Percentiles rank a stretch among this genome's conserved stretches.
phyloP scores from a whole-genome alignment of 2,797 vertebrate genomes.

The Sebastes vulpes region DNA sequence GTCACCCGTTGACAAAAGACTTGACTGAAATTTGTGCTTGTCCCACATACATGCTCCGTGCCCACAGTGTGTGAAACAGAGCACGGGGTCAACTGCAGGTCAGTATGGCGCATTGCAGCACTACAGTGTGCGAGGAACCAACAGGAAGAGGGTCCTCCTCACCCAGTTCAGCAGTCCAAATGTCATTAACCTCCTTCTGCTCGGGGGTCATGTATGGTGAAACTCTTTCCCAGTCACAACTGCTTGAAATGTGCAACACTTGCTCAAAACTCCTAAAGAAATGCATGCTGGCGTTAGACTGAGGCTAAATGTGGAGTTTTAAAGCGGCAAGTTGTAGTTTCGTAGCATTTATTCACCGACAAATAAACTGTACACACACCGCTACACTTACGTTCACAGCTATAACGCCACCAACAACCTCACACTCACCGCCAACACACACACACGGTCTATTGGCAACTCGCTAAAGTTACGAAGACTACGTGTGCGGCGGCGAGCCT shows the following conservation, averaged over 20 bases:
- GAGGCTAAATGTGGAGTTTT: background rate
- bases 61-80: constrained; percentile 9
- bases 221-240: background rate
- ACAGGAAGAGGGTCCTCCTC: background rate
- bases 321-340: background rate
- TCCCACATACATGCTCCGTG: background rate
- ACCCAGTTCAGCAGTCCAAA: background rate
- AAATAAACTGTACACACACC: too few species aligned
- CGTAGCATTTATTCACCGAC: too few species aligned
- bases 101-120: constrained; percentile 12
- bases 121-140: background rate
- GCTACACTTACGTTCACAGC: too few species aligned
- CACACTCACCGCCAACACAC: too few species aligned
- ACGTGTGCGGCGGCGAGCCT: too few species aligned
- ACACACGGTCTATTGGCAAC: too few species aligned
- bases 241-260: background rate
- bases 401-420: too few species aligned
- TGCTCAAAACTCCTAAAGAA: background rate
- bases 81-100: constrained; percentile 28
- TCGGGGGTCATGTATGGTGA: background rate
- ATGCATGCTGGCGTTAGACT: background rate
- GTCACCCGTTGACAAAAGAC: constrained; percentile 3
- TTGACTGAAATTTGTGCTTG: background rate
- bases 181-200: background rate
- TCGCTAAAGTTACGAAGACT: too few species aligned